Conservation (phyloP, 2,113 vertebrate species). For the Nettapus auritus region DNA sequence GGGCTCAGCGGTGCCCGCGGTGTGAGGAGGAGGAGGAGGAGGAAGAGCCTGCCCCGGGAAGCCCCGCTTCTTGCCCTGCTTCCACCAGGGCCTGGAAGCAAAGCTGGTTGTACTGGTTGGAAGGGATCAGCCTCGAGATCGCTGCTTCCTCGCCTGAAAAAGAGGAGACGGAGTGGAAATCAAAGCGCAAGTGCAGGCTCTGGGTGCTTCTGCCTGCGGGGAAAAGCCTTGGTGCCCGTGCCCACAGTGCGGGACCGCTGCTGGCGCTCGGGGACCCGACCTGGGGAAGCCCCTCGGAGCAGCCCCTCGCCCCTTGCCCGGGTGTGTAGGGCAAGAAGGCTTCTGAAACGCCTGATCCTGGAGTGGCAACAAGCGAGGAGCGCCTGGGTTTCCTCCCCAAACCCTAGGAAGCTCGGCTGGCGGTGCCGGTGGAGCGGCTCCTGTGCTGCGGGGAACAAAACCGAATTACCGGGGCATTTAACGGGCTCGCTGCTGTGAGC, state of each 20-base stretch:
- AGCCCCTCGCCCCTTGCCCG: no score
- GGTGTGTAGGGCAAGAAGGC: no score
- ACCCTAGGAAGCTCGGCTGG: no score
- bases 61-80: neutral
- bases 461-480: neutral
- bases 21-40: neutral
- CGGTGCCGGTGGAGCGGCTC: no score
- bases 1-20: neutral
- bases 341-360: neutral
- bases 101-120: neutral
- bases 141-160: neutral
- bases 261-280: no score
- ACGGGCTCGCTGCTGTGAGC: neutral
- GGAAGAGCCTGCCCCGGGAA: no score
- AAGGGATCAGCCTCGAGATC: neutral
- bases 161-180: neutral
- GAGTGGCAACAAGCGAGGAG: neutral
- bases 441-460: no score
- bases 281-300: no score
- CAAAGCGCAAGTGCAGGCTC: neutral
- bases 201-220: no score
- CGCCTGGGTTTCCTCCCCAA: neutral
- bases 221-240: no score
- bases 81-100: neutral
- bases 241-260: no score